Evolutionary conservation across 2,797 vertebrate species (phyloP), one percentile per base, ranked within the genome.

Genomic region (Chiroxiphia lanceolata): DNA sequence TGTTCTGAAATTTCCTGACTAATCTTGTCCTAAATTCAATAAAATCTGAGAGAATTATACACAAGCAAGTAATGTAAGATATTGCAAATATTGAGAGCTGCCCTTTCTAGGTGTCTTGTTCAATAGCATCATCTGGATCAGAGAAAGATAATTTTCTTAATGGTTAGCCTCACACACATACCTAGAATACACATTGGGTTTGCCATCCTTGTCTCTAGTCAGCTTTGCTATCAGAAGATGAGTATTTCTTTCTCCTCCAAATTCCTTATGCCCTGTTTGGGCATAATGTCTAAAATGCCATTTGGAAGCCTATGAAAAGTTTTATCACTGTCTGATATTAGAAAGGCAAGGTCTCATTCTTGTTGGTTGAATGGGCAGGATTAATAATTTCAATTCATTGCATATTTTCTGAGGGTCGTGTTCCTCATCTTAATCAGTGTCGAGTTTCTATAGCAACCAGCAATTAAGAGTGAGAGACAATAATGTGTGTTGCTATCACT

Each of bases 1-100:
- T 95, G 44, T 72, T 79, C 64, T 91, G 82, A 93, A 92, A 87
- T 89, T 91, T 93, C 68, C 42, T 91, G 74, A 59, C 42, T 82
- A 76, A 81, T 90, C 68, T 83, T 59, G 18, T 69, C 40, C 31
- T 83, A 72, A 81, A 83, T 89, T 68, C 86, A 87, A 93, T 78
- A 69, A 89, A 47, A 83, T 94, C 42, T 89, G 45, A 71, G 64
- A 25, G 23, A 75, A n/a, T 77, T 74, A 22, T 31, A 34, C 10
- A 64, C 19, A 76, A 17, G 31, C 0, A 11, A 94, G 42, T 78
- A 47, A 75, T 38, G 71, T 85, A 65, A 80, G 34, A 61, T 44
- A 17, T 15, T 64, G 27, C 69, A 70, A 59, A 11, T 20, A 18
- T 0, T 70, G 63, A 76, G 13, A 84, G 48, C 29, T 92, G 50